phyloP scores from a whole-genome alignment of 2,113 vertebrate genomes.

The Leucopsar rothschildi region DNA sequence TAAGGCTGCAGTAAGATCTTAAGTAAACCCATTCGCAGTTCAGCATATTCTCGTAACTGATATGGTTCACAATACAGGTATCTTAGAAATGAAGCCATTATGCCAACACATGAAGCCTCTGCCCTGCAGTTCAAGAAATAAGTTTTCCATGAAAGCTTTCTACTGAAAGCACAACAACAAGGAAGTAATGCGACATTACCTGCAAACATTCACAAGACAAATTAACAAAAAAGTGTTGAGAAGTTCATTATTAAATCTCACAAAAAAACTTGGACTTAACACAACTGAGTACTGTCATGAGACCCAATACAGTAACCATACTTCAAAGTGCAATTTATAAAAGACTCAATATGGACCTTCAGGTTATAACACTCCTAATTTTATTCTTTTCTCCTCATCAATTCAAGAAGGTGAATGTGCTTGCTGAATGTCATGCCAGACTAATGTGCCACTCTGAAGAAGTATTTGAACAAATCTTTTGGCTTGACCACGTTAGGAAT shows the following conservation, averaged over 20 bases:
- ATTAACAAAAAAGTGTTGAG: not conserved
- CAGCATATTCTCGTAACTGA: constrained; percentile 78
- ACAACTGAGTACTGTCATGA: not conserved
- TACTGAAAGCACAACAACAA: not conserved
- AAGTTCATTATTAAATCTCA: not conserved
- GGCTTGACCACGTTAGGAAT: not conserved
- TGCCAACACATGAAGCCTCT: constrained; percentile 73
- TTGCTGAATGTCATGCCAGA: not conserved
- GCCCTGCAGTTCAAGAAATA: constrained; percentile 68
- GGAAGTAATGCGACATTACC: not conserved
- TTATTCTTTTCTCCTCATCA: not conserved
- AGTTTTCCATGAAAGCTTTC: not conserved
- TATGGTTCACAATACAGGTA: constrained; percentile 91
- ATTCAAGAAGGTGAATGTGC: not conserved
- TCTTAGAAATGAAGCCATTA: constrained; percentile 87
- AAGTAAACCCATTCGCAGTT: constrained; percentile 84
- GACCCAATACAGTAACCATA: not conserved
- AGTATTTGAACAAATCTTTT: not conserved
- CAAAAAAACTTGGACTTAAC: not conserved
- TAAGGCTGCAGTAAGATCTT: constrained; percentile 75
- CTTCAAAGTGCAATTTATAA: not conserved
- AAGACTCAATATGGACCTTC: not conserved
- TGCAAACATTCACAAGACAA: not conserved
- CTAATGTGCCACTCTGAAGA: not conserved
- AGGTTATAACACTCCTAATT: not conserved